A percentile compares a stretch with the other conserved stretches of the same genome.
These are phyloP conservation scores for Pachyramphus minor DNA, from an alignment of 2,113 vertebrate genomes.

Conservation along the genomic window DNA sequence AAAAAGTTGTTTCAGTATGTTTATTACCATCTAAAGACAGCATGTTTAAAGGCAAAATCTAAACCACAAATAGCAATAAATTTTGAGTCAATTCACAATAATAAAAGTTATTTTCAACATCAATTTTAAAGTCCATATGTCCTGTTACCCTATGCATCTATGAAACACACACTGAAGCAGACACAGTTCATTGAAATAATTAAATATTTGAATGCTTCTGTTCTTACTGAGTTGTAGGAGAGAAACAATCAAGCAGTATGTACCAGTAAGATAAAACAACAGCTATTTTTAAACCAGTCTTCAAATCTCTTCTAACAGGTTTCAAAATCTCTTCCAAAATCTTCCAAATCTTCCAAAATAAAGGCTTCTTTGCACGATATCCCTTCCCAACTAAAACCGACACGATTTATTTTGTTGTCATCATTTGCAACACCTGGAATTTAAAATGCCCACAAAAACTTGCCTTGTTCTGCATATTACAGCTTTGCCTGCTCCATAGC, in stretches of 20 bases:
- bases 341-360: too few relatives aligned
- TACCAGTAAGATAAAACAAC: not conserved
- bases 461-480: fast-evolving
- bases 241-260: not conserved
- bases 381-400: not conserved
- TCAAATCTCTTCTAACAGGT: not conserved
- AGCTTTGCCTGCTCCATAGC: not conserved
- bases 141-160: fast-evolving
- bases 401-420: not conserved
- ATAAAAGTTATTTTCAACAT: not conserved
- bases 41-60: not conserved
- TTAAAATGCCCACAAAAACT: not conserved
- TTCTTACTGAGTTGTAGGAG: not conserved
- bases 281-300: not conserved
- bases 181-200: not conserved
- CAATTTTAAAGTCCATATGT: not conserved
- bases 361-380: not conserved
- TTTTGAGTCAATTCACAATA: not conserved
- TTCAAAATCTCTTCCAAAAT: not conserved
- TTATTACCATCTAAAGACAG: not conserved
- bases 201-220: not conserved
- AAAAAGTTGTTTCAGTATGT: not conserved
- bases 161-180: not conserved
- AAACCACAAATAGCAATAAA: not conserved
- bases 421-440: not conserved